Percentiles rank a stretch among this genome's conserved stretches.
Evolutionary conservation across 2,888 invertebrate genomes (phyloP).

Genomic region (Mythimna pallens): DNA sequence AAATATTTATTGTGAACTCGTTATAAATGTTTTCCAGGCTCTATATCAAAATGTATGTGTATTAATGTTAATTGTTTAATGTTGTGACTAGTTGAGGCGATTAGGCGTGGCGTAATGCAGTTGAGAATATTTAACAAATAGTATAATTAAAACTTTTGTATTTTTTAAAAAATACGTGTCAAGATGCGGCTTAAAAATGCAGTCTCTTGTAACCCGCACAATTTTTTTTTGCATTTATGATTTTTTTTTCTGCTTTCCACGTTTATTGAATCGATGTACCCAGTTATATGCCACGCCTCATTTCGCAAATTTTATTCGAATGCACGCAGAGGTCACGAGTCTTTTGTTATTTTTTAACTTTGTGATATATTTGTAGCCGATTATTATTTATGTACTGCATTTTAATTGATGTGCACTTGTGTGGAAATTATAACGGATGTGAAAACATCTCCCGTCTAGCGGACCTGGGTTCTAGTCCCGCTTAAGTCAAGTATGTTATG

Average conservation of each 20-base stretch:
- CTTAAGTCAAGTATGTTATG: slow-evolving; percentile 25
- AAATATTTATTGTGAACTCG: slow-evolving; percentile 58
- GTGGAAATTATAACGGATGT: slow-evolving; percentile 29
- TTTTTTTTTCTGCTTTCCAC: slow-evolving; percentile 10
- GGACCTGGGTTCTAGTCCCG: slow-evolving; percentile 34
- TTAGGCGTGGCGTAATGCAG: slow-evolving; percentile 43
- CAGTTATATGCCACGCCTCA: slow-evolving; percentile 44
- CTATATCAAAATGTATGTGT: slow-evolving; percentile 51
- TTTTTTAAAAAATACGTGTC: slow-evolving; percentile 20
- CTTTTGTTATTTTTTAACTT: slow-evolving; percentile 59
- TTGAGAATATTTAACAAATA: slow-evolving; percentile 19
- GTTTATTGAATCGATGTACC: not conserved
- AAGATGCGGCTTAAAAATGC: slow-evolving; percentile 25
- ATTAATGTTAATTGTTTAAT: slow-evolving; percentile 53
- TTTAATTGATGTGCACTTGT: slow-evolving; percentile 47
- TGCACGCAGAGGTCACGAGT: slow-evolving; percentile 31
- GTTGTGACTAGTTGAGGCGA: slow-evolving; percentile 36
- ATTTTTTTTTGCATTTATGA: slow-evolving; percentile 52
- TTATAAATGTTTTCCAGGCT: slow-evolving; percentile 50
- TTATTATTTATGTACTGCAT: slow-evolving; percentile 62
- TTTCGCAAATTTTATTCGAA: slow-evolving; percentile 39
- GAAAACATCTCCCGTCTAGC: slow-evolving; percentile 7
- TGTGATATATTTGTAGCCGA: slow-evolving; percentile 66
- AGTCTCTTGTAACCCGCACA: slow-evolving; percentile 47
- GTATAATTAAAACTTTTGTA: slow-evolving; percentile 21